Base-by-base conservation (phyloP, 2,888 invertebrate genomes). In the Rosalia funebris region DNA sequence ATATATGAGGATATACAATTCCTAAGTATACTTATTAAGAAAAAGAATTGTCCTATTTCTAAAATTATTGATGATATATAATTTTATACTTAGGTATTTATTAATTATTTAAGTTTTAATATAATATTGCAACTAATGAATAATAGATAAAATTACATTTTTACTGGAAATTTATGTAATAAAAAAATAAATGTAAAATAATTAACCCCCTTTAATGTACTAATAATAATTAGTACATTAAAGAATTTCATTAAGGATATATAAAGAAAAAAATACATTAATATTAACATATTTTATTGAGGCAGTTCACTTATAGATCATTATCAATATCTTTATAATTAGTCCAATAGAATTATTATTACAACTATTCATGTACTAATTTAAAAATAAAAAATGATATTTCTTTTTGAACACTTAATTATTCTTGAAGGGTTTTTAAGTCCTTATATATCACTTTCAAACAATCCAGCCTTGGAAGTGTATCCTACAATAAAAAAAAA, bases 401-500 rank as follows among this genome's bases (percentile, higher is more conserved):
- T 11, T n/a, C n/a, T n/a, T n/a, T n/a, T n/a, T n/a, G n/a, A n/a
- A n/a, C n/a, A n/a, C n/a, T n/a, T n/a, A n/a, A n/a, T n/a, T n/a
- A n/a, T n/a, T n/a, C n/a, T n/a, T n/a, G n/a, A n/a, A n/a, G n/a
- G n/a, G 4, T 9, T 45, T 59, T 59, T 14, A 57, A 20, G 11
- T 47, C 31, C 41, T 39, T 54, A 32, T 57, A 66, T 1, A 59
- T 59, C 44, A 57, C 34, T 57, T 61, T 63, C 31, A 66, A 48
- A 36, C 61, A 45, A 31, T 52, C 46, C 15, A 66, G 20, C 20
- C 59, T 55, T 7, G 66, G 66, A 20, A 66, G 56, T 16, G 54
- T 52, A 11, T 60, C 61, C 66, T 66, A 44, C 57, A 66, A 63
- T 39, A 44, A 59, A 66, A 63, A 42, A 48, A 20, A 54, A 47